A percentile compares a stretch with the other conserved stretches of the same genome.
Evolutionary conservation across 2,888 invertebrate species (phyloP).

Genomic region (Heteropelma amictum): DNA sequence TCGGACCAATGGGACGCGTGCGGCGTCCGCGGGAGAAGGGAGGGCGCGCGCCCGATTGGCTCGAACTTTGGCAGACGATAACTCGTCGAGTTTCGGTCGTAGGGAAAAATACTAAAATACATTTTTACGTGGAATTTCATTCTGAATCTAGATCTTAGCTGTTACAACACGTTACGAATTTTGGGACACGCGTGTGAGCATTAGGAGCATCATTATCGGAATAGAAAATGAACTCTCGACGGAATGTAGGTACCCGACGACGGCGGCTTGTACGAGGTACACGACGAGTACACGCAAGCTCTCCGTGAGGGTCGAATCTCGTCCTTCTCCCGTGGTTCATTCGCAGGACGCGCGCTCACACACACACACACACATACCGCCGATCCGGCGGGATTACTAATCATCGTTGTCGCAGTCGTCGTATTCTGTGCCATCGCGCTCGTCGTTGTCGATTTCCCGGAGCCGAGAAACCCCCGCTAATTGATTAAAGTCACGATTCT

Average conservation of each 20-base stretch:
- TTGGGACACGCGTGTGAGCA: constrained; percentile 7
- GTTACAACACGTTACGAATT: no score
- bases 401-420: constrained; percentile 62
- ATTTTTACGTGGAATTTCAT: no score
- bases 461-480: constrained; percentile 76
- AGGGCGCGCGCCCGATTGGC: no score
- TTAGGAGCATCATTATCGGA: constrained; percentile 42
- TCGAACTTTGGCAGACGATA: no score
- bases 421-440: constrained; percentile 39
- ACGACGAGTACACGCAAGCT: constrained; percentile 4
- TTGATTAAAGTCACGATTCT: constrained; percentile 77
- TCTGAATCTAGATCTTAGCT: no score
- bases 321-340: constrained; percentile 18
- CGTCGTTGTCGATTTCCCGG: constrained; percentile 70
- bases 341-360: constrained; percentile 21
- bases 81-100: no score
- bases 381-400: constrained; percentile 71
- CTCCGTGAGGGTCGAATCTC: constrained; percentile 43
- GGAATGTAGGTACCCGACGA: constrained; percentile 13
- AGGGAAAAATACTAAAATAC: no score
- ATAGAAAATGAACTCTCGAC: constrained; percentile 42
- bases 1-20: no score
- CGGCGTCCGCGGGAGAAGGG: no score
- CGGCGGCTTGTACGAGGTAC: neutral
- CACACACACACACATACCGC: no score